A percentile compares a stretch with the other conserved stretches of the same genome.
These are phyloP conservation scores for Gadopsis bispinosus DNA, from an alignment of 2,797 vertebrate species.

Conservation along the genomic window DNA sequence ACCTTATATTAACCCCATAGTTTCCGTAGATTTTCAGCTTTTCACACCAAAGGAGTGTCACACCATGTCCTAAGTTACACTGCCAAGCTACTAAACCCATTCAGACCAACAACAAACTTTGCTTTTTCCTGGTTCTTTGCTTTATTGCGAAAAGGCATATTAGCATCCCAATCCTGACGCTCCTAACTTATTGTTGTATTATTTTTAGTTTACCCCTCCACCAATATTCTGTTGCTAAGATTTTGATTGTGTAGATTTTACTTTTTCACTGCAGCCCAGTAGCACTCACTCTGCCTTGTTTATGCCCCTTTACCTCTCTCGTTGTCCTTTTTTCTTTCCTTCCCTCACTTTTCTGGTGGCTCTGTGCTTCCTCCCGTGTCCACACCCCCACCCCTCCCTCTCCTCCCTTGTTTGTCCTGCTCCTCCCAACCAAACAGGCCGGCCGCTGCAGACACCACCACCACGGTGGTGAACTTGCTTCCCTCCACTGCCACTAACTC, in stretches of 20 bases:
- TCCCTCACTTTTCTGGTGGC: conserved; percentile 43
- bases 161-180: conserved; percentile 10
- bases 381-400: conserved; percentile 7
- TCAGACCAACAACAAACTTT: conserved; percentile 3
- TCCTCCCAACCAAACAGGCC: conserved; percentile 87
- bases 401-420: conserved; percentile 21
- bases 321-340: conserved; percentile 53
- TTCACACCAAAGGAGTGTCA: background rate
- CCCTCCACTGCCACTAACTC: conserved; percentile 95
- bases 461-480: conserved; percentile 92
- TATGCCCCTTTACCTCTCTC: conserved; percentile 43
- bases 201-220: conserved; percentile 42
- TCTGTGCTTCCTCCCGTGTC: conserved; percentile 30
- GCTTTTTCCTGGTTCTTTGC: background rate
- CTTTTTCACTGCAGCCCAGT: conserved; percentile 63
- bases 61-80: no score
- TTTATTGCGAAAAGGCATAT: background rate
- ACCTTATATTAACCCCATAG: background rate
- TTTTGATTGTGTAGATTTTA: conserved; percentile 64
- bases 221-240: conserved; percentile 63
- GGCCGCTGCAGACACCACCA: conserved; percentile 87
- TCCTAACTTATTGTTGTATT: conserved; percentile 13
- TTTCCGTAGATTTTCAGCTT: background rate
- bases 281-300: conserved; percentile 70
- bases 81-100: background rate